Conservation (phyloP, 2,113 vertebrate species). For the Alligator mississippiensis region DNA sequence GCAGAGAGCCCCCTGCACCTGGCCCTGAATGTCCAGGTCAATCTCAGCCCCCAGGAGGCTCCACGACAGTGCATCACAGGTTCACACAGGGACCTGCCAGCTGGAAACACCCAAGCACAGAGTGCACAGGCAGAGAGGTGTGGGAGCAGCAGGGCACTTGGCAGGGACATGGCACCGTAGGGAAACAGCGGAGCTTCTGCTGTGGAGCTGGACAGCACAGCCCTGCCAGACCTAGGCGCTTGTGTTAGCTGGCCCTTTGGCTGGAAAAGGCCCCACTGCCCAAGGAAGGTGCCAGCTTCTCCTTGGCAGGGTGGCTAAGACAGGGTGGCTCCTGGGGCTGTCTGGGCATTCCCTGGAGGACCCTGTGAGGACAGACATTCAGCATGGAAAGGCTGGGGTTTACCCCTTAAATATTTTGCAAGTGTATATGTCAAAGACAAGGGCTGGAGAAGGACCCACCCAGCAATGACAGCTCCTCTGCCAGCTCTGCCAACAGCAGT, state of each 20-base stretch:
- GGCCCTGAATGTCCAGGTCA: fast-evolving
- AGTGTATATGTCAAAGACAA: not conserved
- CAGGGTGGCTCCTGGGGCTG: fast-evolving
- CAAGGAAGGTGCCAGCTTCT: not conserved
- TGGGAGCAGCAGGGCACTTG: not conserved
- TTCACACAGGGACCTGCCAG: too few relatives aligned
- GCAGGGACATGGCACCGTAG: not conserved
- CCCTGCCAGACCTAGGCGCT: not conserved
- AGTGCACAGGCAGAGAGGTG: not conserved
- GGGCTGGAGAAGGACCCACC: not conserved
- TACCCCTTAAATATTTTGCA: not conserved
- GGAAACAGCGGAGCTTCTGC: not conserved
- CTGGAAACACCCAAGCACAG: too few relatives aligned
- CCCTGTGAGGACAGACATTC: not conserved
- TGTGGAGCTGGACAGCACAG: not conserved
- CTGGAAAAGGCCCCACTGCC: not conserved
- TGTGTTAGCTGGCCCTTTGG: not conserved
- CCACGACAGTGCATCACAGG: too few relatives aligned
- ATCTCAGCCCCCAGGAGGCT: too few relatives aligned
- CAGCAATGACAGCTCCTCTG: not conserved
- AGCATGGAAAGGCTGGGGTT: not conserved
- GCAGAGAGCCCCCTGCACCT: fast-evolving
- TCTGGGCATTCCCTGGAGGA: not conserved
- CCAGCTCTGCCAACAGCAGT: not conserved
- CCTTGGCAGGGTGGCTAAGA: not conserved